phyloP scores from a whole-genome alignment of 2,113 vertebrate species.

The Columbina picui region DNA sequence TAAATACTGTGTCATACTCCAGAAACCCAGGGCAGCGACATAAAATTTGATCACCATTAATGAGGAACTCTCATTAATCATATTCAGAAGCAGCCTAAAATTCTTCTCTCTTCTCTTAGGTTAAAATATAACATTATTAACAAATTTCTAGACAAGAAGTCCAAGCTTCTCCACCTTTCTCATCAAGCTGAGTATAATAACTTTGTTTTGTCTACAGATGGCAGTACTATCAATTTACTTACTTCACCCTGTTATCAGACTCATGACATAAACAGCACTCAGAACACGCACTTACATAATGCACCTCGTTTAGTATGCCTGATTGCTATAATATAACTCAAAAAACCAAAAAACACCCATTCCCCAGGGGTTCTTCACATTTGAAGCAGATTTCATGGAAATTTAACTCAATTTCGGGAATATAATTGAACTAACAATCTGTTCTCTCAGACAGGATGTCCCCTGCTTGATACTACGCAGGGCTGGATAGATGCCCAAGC shows the following conservation, averaged over 20 bases:
- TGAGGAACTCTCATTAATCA: not conserved
- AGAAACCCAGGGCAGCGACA: not conserved
- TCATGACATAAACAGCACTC: not conserved
- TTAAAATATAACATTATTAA: not conserved
- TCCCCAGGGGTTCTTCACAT: conserved; percentile 34
- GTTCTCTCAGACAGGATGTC: conserved; percentile 56
- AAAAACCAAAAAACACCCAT: not conserved
- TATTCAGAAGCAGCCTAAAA: not conserved
- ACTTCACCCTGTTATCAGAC: conserved; percentile 7
- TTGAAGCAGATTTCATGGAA: conserved; percentile 61
- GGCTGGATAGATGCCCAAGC: conserved; percentile 48
- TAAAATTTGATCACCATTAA: not conserved
- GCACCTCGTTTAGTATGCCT: not conserved
- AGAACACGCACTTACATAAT: not conserved
- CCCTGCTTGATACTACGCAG: conserved; percentile 48
- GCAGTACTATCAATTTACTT: not conserved
- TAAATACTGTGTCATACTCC: not conserved
- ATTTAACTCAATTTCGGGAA: conserved; percentile 68
- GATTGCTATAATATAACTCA: conserved; percentile 29
- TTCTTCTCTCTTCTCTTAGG: not conserved
- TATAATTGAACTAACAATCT: conserved; percentile 66
- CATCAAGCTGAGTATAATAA: not conserved
- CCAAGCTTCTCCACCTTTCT: not conserved
- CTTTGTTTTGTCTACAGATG: not conserved
- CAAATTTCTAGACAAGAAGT: not conserved